Percentiles rank a stretch among this genome's conserved stretches.
phyloP scores from a whole-genome alignment of 2,797 vertebrate genomes.

The Pseudomugil tenellus region DNA sequence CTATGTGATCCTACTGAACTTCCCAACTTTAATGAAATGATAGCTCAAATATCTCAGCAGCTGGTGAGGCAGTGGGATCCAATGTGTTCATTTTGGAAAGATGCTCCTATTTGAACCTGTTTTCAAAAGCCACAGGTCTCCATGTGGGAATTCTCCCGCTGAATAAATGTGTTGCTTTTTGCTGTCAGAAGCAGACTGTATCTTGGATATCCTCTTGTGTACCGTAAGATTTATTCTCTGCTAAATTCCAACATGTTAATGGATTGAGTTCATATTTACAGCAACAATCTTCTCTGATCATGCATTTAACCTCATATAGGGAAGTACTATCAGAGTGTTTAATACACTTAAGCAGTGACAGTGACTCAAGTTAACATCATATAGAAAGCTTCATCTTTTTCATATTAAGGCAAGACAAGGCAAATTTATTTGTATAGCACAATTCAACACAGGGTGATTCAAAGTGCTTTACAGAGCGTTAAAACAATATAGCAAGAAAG shows the following conservation, averaged over 20 bases:
- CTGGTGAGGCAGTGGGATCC: constrained; percentile 45
- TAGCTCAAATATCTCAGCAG: constrained; percentile 44
- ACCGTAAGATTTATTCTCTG: constrained; percentile 5
- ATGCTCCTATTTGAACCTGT: constrained; percentile 46
- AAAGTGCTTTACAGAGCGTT: too few relatives aligned
- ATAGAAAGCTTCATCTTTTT: constrained; percentile 26
- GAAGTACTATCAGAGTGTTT: neutral
- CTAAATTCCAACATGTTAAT: neutral
- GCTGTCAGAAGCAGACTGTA: constrained; percentile 14
- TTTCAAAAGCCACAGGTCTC: constrained; percentile 48
- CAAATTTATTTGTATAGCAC: too few relatives aligned
- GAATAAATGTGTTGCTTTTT: constrained; percentile 38
- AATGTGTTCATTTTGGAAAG: constrained; percentile 65
- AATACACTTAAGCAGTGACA: neutral
- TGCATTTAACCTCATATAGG: neutral
- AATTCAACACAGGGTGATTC: too few relatives aligned
- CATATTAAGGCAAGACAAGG: neutral
- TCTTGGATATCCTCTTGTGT: constrained; percentile 25
- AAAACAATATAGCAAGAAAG: too few relatives aligned
- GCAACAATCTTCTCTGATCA: neutral
- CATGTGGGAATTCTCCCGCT: constrained; percentile 18
- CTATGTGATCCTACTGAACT: constrained; percentile 35
- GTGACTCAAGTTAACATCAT: constrained; percentile 28
- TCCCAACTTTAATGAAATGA: constrained; percentile 47
- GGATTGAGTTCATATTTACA: neutral